Evolutionary conservation across 2,888 invertebrate species (phyloP), one percentile per base, ranked within the genome.

Genomic region (Brachylomia viminalis): DNA sequence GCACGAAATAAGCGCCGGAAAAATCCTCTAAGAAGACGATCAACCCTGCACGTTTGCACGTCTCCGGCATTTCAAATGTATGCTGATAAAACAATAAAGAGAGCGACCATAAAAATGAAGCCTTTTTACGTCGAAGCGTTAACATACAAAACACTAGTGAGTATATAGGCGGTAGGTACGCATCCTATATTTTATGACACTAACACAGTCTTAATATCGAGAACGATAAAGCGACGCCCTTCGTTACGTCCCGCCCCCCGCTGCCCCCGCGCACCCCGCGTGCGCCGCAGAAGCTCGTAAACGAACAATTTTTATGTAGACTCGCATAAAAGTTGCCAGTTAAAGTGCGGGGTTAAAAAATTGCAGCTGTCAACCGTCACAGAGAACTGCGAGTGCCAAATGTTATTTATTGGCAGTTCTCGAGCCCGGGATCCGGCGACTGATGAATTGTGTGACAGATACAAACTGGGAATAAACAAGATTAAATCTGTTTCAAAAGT

Each of bases 151-250:
- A 86, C 87, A 87, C 87, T 86, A 86, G 82, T 72, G 80, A 82
- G 82, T 86, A 81, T 81, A 66, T 27, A 76, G n/a, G n/a, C 52
- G 17, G 52, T 67, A 67, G 49, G 80, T 78, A 86, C 85, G 84
- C 84, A 82, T 82, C 80, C 74, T 82, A 76, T 82, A 59, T 84
- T 88, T 89, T 90, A 91, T 89, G 87, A 85, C 86, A 84, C 86
- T 89, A 86, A 85, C 87, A 79, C 86, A 86, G 86, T 89, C 90
- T 89, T 91, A 89, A 91, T 91, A 91, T 89, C 86, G 88, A 83
- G 85, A 68, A 86, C 90, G 90, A 90, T 90, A 90, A 90, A 90
- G 87, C 77, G 68, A 77, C 80, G 81, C 85, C 84, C 87, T 84
- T 78, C 83, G 77, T 84, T 77, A 84, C n/a, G n/a, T 79, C 71